Percentiles rank a stretch among this genome's conserved stretches.
Conservation (phyloP, 1,140 invertebrate genomes). For the Uloborus diversus region DNA sequence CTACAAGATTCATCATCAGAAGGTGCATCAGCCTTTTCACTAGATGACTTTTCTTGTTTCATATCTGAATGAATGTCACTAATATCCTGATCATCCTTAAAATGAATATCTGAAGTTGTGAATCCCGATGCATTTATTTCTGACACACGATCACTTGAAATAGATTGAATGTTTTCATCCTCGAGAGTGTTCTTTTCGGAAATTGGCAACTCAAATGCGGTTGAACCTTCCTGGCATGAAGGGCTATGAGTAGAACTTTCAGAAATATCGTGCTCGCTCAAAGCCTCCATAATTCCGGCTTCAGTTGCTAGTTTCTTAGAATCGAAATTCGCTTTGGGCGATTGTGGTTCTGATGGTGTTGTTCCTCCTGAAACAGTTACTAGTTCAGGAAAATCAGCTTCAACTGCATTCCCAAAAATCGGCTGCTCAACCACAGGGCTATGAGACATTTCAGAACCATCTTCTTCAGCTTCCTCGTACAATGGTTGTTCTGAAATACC, state of each 20-base stretch:
- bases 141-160: not conserved
- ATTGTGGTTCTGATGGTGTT: conserved; percentile 57
- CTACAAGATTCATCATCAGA: conserved; percentile 45
- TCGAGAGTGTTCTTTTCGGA: not conserved
- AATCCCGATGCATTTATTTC: not conserved
- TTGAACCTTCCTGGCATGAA: not conserved
- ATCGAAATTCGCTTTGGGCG: conserved; percentile 43
- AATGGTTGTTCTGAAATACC: conserved; percentile 35
- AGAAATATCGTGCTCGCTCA: conserved; percentile 45
- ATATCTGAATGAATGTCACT: not conserved
- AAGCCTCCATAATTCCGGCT: conserved; percentile 35
- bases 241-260: conserved; percentile 47
- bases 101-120: not conserved
- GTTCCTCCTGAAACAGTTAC: conserved; percentile 57
- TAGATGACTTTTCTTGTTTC: not conserved
- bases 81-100: not conserved
- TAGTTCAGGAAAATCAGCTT: conserved; percentile 54
- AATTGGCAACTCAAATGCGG: conserved; percentile 33
- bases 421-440: conserved; percentile 57
- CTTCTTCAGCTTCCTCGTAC: conserved; percentile 55
- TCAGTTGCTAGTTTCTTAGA: conserved; percentile 15
- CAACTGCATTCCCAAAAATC: conserved; percentile 36
- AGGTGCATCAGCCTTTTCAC: not conserved
- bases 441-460: conserved; percentile 13
- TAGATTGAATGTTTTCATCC: not conserved